Conservation (phyloP, 37 sponge, comb jelly and placozoan species). For the Ianthella basta region DNA sequence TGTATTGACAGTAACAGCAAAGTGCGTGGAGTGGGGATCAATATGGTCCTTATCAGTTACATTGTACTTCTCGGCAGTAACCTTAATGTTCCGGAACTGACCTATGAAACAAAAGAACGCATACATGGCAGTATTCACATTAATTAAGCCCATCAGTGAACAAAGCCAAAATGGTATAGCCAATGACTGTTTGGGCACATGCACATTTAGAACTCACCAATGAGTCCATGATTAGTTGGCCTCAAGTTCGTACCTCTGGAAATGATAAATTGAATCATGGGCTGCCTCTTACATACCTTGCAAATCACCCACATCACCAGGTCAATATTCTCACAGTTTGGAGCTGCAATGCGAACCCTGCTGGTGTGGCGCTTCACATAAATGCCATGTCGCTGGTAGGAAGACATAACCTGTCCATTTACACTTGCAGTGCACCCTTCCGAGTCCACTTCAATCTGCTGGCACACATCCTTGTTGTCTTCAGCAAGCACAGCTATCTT, state of each 20-base stretch:
- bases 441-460: not conserved
- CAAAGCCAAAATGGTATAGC: too few relatives aligned
- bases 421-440: not conserved
- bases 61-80: not conserved
- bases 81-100: slow-evolving; percentile 29
- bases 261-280: not conserved
- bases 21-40: not conserved
- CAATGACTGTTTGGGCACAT: too few relatives aligned
- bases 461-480: not conserved
- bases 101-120: not conserved
- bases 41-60: not conserved
- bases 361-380: not conserved
- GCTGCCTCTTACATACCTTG: not conserved
- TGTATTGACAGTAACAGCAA: slow-evolving; percentile 48
- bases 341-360: slow-evolving; percentile 2
- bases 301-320: slow-evolving; percentile 17
- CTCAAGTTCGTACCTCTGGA: not conserved
- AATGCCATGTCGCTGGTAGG: not conserved
- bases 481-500: not conserved
- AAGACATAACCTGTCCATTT: not conserved
- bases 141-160: too few relatives aligned
- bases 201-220: slow-evolving; percentile 34
- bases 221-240: slow-evolving; percentile 5
- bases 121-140: too few relatives aligned
- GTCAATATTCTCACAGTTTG: not conserved